Conservation (phyloP, 1,140 invertebrate genomes). For the Drosophila repleta region DNA sequence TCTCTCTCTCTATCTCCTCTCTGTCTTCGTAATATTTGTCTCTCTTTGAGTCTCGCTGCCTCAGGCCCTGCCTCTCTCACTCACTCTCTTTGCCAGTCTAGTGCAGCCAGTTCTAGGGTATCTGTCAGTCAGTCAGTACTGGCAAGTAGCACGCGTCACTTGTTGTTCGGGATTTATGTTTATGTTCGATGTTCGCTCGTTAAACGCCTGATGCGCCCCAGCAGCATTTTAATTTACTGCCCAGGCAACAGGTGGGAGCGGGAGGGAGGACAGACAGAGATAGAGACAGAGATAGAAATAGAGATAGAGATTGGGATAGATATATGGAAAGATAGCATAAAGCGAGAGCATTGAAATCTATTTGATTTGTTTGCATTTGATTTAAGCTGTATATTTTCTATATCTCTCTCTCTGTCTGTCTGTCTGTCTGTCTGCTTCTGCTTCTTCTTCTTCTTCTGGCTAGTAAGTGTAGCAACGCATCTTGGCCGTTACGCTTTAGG, state of each 20-base stretch:
- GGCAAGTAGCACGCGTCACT: neutral
- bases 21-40: neutral
- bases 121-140: neutral
- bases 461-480: slow-evolving; percentile 22
- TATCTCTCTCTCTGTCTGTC: no score
- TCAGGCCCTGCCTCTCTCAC: neutral
- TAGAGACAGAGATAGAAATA: neutral
- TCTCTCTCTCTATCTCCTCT: neutral
- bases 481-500: slow-evolving; percentile 33
- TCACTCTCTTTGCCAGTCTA: no score
- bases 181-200: slow-evolving; percentile 44
- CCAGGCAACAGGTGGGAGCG: neutral
- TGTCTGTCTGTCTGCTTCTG: neutral
- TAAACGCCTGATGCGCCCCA: slow-evolving; percentile 53
- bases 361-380: slow-evolving; percentile 20
- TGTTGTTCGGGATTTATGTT: slow-evolving; percentile 39
- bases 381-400: neutral
- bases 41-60: neutral
- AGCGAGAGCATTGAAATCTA: slow-evolving; percentile 44
- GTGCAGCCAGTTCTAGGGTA: neutral
- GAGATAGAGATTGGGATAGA: neutral
- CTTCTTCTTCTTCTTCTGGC: neutral
- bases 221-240: slow-evolving; percentile 67
- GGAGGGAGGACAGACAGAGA: neutral
- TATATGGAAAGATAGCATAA: slow-evolving; percentile 2